Conservation (phyloP, 2,113 vertebrate genomes). For the Dicentrarchus labrax region DNA sequence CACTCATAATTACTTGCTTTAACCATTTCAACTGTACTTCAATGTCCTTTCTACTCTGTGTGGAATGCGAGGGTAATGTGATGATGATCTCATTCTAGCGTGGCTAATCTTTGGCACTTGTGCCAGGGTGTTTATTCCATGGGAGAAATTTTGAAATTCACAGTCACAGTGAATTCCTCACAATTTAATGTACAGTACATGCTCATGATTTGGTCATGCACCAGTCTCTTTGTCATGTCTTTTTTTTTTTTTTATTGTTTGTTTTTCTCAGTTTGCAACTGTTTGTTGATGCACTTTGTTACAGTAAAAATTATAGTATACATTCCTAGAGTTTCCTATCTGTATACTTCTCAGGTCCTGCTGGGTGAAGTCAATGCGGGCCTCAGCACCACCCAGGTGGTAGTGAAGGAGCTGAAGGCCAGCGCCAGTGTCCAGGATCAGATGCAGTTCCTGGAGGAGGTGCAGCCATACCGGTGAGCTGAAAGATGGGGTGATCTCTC, state of each 20-base stretch:
- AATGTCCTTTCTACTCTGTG: conserved; percentile 15
- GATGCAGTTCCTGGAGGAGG: conserved; percentile 96
- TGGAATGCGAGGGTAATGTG: conserved; percentile 63
- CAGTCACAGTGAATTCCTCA: conserved; percentile 48
- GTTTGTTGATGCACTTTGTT: neutral
- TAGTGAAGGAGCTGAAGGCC: conserved; percentile 96
- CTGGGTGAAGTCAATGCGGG: conserved; percentile 94
- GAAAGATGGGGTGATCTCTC: neutral
- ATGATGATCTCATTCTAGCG: conserved; percentile 51
- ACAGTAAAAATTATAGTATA: neutral
- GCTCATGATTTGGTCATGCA: neutral
- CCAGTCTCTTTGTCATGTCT: too few species aligned
- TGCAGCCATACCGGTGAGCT: conserved; percentile 91
- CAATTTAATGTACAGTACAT: conserved; percentile 22
- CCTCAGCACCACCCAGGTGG: conserved; percentile 91
- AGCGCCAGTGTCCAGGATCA: conserved; percentile 96
- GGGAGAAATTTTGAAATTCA: conserved; percentile 38
- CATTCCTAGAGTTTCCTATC: neutral
- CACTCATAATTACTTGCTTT: neutral
- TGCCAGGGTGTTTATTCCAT: conserved; percentile 28
- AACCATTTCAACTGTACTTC: conserved; percentile 9
- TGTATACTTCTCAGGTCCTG: conserved; percentile 86
- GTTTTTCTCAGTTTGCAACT: neutral
- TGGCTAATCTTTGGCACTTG: conserved; percentile 59
- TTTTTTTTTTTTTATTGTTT: too few species aligned